Evolutionary conservation across 2,113 vertebrate genomes (phyloP).

Genomic region (Tautogolabrus adspersus): DNA sequence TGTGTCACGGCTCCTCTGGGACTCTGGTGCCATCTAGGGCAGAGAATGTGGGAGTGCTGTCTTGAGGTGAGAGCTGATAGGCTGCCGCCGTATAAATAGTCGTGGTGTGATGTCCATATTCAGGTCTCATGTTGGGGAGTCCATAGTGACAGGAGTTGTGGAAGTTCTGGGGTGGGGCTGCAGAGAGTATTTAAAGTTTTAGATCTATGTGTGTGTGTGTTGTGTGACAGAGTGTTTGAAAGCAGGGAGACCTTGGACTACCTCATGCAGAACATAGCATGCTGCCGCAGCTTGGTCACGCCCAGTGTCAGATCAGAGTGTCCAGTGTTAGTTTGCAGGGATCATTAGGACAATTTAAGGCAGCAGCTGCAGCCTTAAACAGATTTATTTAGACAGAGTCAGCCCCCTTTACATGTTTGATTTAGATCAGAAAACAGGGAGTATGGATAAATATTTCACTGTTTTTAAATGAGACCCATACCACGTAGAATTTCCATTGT

Average conservation of each 20-base stretch:
- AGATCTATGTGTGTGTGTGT: conserved; percentile 44
- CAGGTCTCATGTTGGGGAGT: conserved; percentile 73
- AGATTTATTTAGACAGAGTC: conserved; percentile 51
- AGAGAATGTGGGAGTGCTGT: conserved; percentile 75
- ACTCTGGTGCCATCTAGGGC: conserved; percentile 84
- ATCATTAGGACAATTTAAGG: conserved; percentile 63
- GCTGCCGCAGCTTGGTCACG: conserved; percentile 59
- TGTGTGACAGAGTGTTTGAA: conserved; percentile 14
- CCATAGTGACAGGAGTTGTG: conserved; percentile 55
- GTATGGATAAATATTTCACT: not conserved
- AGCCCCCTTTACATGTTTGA: not conserved
- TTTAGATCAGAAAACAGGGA: not conserved
- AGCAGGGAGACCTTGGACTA: conserved; percentile 64
- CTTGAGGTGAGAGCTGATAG: conserved; percentile 54
- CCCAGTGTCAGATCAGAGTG: conserved; percentile 69
- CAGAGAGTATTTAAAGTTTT: conserved; percentile 77
- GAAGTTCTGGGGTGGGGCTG: conserved; percentile 72
- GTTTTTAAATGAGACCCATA: not conserved
- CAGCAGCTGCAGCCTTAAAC: conserved; percentile 53
- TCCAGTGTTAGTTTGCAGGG: conserved; percentile 55
- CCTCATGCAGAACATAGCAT: conserved; percentile 61
- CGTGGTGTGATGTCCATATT: conserved; percentile 77
- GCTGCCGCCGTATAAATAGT: conserved; percentile 85
- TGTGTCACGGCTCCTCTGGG: conserved; percentile 62
- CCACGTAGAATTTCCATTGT: too few relatives aligned